phyloP scores from a whole-genome alignment of 2,113 vertebrate genomes.

The Zosterops borbonicus region DNA sequence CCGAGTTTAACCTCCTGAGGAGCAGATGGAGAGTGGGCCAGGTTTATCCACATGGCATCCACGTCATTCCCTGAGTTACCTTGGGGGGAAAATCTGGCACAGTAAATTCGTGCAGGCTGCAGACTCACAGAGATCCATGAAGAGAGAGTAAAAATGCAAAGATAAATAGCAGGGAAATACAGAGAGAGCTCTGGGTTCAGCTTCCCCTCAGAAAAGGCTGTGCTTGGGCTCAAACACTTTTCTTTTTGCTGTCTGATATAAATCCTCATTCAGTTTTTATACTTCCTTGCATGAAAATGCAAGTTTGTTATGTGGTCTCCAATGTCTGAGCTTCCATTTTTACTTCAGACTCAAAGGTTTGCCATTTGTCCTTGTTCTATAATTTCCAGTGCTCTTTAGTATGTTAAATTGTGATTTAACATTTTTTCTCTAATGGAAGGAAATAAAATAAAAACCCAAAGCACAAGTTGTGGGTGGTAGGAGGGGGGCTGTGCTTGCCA shows the following conservation, averaged over 20 bases:
- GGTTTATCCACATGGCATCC: not conserved
- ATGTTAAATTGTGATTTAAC: not conserved
- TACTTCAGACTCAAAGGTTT: not conserved
- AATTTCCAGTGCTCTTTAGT: not conserved
- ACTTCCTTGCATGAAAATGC: not conserved
- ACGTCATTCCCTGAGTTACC: not conserved
- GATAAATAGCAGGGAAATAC: not conserved
- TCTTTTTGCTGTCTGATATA: not conserved
- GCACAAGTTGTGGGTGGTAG: not conserved
- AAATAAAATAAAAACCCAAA: not conserved
- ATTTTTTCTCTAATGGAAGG: conserved; percentile 13
- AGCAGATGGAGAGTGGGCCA: not conserved
- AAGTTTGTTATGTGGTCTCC: not conserved
- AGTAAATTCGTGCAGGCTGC: not conserved
- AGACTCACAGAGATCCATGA: not conserved
- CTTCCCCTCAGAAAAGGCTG: not conserved
- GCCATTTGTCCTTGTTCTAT: not conserved
- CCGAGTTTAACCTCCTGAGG: not conserved
- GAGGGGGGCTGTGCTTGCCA: not conserved
- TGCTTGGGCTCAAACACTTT: not conserved
- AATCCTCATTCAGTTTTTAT: not conserved
- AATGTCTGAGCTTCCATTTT: not conserved
- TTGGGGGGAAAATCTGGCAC: not conserved
- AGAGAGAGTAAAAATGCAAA: not conserved
- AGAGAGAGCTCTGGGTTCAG: not conserved